phyloP scores from a whole-genome alignment of 2,113 vertebrate species.

The Oreocharis arfaki region DNA sequence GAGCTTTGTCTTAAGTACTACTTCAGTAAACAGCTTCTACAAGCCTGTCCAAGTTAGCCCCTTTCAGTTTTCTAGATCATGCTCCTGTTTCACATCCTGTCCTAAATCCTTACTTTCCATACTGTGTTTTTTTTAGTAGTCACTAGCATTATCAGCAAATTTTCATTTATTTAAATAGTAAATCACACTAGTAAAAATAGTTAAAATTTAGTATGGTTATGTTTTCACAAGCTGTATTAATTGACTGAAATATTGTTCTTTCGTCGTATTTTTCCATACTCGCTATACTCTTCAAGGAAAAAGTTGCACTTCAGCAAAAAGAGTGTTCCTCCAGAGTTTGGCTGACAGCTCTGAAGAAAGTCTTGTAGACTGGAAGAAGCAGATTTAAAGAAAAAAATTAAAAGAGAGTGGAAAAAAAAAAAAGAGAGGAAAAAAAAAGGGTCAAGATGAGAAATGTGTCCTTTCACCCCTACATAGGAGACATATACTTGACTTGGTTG shows the following conservation, averaged over 20 bases:
- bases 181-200: neutral
- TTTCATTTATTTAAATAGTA: neutral
- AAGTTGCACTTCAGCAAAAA: neutral
- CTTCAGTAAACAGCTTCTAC: neutral
- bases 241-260: neutral
- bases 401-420: too few relatives aligned
- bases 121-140: neutral
- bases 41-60: neutral
- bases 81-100: neutral
- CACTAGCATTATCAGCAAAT: neutral
- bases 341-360: neutral
- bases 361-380: neutral
- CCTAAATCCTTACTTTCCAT: neutral
- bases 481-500: neutral
- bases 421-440: too few relatives aligned
- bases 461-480: neutral
- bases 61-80: neutral
- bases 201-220: neutral
- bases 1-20: neutral
- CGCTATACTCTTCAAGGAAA: neutral
- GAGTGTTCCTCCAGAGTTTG: neutral
- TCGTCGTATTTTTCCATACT: neutral
- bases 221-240: neutral
- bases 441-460: neutral
- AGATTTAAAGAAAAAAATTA: neutral